Evolutionary conservation across 2,888 invertebrate species (phyloP).

Genomic region (Tiphia femorata): DNA sequence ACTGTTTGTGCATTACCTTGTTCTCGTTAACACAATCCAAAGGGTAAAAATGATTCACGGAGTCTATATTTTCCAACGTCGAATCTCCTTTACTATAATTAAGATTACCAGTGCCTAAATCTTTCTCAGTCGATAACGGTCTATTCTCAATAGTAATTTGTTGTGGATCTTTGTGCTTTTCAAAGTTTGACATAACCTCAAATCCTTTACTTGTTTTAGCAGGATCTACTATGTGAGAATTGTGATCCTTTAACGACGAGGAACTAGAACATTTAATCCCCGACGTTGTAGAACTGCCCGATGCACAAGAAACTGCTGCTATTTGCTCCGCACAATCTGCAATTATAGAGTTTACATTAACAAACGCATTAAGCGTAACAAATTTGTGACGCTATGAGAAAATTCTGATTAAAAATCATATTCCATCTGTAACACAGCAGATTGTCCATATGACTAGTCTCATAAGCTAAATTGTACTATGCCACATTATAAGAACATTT

Average conservation of each 20-base stretch:
- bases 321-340: slow-evolving; percentile 64
- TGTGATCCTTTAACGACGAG: slow-evolving; percentile 21
- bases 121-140: slow-evolving; percentile 13
- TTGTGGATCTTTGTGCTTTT: slow-evolving; percentile 25
- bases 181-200: slow-evolving; percentile 22
- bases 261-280: slow-evolving; percentile 19
- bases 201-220: slow-evolving; percentile 20
- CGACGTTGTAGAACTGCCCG: slow-evolving; percentile 23
- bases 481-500: too few relatives aligned
- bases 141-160: slow-evolving; percentile 11
- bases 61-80: slow-evolving; percentile 37
- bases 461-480: too few relatives aligned
- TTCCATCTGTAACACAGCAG: too few relatives aligned
- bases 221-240: slow-evolving; percentile 25
- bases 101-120: slow-evolving; percentile 5
- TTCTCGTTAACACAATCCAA: slow-evolving; percentile 42
- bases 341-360: slow-evolving; percentile 22
- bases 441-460: too few relatives aligned
- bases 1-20: slow-evolving; percentile 51
- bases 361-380: neutral
- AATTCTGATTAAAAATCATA: too few relatives aligned
- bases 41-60: slow-evolving; percentile 56
- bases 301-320: slow-evolving; percentile 47
- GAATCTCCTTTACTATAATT: slow-evolving; percentile 11
- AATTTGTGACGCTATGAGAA: too few relatives aligned